These are phyloP conservation scores for Nebria brevicollis DNA, from an alignment of 2,888 invertebrate genomes.

Conservation along the genomic window DNA sequence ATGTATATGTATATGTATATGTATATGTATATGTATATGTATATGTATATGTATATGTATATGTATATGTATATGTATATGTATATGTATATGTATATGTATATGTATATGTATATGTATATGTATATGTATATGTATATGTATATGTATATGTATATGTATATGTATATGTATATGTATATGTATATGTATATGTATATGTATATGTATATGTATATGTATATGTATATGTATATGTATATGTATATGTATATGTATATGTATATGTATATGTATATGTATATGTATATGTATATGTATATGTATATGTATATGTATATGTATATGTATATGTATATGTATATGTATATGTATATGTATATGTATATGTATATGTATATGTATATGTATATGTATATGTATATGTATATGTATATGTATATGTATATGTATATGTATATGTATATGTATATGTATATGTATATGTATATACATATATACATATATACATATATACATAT, in stretches of 20 bases:
- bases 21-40: background rate
- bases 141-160: constrained; percentile 53
- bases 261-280: constrained; percentile 53
- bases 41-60: constrained; percentile 50
- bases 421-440: background rate
- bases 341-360: constrained; percentile 53
- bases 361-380: background rate
- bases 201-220: background rate
- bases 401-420: no score
- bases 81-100: constrained; percentile 50
- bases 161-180: background rate
- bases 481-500: constrained; percentile 5
- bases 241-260: background rate
- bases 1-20: constrained; percentile 54
- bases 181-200: constrained; percentile 53
- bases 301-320: constrained; percentile 53
- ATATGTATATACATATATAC: background rate
- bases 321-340: background rate
- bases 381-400: constrained; percentile 54
- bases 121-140: constrained; percentile 7
- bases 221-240: constrained; percentile 53
- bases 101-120: constrained; percentile 49
- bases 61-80: constrained; percentile 48
- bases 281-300: background rate
- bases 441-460: no score